These are phyloP conservation scores for Buathra laborator DNA, from an alignment of 2,888 invertebrate species.

Conservation along the genomic window DNA sequence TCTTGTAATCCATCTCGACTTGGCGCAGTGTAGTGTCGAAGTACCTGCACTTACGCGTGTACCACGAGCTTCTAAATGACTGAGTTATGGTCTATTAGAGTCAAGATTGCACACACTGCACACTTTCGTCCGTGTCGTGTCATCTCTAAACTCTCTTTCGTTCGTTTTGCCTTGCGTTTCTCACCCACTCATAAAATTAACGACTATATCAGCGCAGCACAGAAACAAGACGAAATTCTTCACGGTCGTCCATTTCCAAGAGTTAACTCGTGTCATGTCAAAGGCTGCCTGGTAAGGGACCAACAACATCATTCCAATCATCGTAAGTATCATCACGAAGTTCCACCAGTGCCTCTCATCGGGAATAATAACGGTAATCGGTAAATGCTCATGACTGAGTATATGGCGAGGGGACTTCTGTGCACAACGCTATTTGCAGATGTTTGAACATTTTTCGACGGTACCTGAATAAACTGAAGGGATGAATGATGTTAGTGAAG, in stretches of 20 bases:
- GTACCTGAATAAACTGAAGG: conserved; percentile 82
- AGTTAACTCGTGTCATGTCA: conserved; percentile 67
- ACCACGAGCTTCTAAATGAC: conserved; percentile 41
- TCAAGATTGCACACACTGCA: conserved; percentile 56
- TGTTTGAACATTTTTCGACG: neutral
- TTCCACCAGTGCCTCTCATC: conserved; percentile 82
- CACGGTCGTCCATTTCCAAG: conserved; percentile 72
- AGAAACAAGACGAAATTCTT: conserved; percentile 78
- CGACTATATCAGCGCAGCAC: conserved; percentile 79
- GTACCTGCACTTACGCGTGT: conserved; percentile 74
- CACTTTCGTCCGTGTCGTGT: conserved; percentile 63
- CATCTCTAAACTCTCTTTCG: conserved; percentile 7
- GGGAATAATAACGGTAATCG: conserved; percentile 54
- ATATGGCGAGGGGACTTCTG: neutral
- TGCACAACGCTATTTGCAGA: conserved; percentile 21
- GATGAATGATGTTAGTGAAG: conserved; percentile 78
- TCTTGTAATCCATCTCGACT: conserved; percentile 75
- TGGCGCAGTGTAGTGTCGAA: conserved; percentile 75
- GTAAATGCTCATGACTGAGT: neutral
- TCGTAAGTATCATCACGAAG: conserved; percentile 79
- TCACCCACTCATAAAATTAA: conserved; percentile 83
- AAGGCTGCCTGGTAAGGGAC: conserved; percentile 82
- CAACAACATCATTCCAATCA: conserved; percentile 75
- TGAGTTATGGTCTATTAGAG: conserved; percentile 54
- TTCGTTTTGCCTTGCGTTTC: conserved; percentile 4